Base-by-base conservation (phyloP, 2,888 invertebrate genomes). In the Portevinia maculata region DNA sequence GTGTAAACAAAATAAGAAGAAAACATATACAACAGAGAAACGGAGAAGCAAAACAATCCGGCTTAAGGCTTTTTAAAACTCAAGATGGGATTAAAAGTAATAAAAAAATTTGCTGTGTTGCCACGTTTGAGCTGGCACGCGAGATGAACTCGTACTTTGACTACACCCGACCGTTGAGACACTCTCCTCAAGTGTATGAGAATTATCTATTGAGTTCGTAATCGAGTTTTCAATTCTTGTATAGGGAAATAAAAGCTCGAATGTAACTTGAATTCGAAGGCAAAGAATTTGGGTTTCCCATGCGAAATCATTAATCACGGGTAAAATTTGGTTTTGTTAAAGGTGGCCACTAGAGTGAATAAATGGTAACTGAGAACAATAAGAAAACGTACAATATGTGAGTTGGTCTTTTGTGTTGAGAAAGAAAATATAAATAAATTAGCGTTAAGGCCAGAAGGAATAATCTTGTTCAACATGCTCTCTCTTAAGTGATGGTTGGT, bases 1-100 rank as follows among this genome's bases (percentile, higher is more conserved):
- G 78, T 83, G 83, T 78, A 83, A 83, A 78, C 83, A 83, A 83
- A 83, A 70, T 46, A 5, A 52, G 15, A 52, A 69, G 64, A 55
- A 67, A 19, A 44, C 52, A 55, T 59, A 75, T 24, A 39, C 37
- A 48, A 74, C 39, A 37, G 37, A 53, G 1, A 50, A 32, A 17
- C 5, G 52, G 4, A 37, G 19, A 48, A 60, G 19, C 15, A 34
- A 1, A 41, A 24, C 44, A 52, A n/a, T 69, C 67, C 69, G 55
- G 57, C 78, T 64, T 32, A 4, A 21, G 34, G 28, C 9, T 50
- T 4, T 46, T 19, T 24, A 21, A 5, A 1, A 9, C 64, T 9
- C 24, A 5, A 62, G 62, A 57, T 53, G 74, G 19, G 55, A 75
- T 62, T 62, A 13, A 1, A 9, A 52, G 4, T 5, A 52, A 53